Percentiles rank a stretch among this genome's conserved stretches.
phyloP scores from a whole-genome alignment of 2,888 invertebrate genomes.

The Scaptomyza parva region DNA sequence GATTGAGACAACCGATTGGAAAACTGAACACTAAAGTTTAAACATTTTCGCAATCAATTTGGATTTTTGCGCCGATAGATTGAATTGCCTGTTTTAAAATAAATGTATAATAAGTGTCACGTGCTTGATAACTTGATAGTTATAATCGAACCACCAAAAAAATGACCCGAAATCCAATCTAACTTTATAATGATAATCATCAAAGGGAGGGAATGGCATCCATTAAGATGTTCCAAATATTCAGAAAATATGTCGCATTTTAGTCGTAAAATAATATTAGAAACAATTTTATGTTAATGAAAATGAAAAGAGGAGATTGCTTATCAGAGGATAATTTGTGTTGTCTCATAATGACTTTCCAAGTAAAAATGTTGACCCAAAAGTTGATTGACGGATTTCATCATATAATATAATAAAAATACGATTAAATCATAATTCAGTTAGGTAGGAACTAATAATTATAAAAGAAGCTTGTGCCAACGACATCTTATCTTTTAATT shows the following conservation, averaged over 20 bases:
- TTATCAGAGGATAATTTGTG: constrained; percentile 35
- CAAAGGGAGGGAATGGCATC: constrained; percentile 9
- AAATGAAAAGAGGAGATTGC: constrained; percentile 28
- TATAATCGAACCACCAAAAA: no score
- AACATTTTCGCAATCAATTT: constrained; percentile 7
- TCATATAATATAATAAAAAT: constrained; percentile 7
- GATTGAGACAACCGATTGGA: neutral
- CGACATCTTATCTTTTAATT: constrained; percentile 38
- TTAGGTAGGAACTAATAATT: constrained; percentile 3
- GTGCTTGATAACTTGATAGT: constrained; percentile 6
- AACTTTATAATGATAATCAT: constrained; percentile 14
- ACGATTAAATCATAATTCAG: neutral
- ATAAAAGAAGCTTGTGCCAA: neutral
- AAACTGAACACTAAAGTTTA: neutral
- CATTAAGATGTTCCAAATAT: constrained; percentile 9
- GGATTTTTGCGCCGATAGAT: neutral
- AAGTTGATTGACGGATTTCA: constrained; percentile 8
- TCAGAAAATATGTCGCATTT: constrained; percentile 44
- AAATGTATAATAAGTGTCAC: constrained; percentile 14
- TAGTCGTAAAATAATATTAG: constrained; percentile 11
- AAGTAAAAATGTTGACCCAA: neutral
- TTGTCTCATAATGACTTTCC: constrained; percentile 44
- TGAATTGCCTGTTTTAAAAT: neutral
- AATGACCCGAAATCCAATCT: no score
- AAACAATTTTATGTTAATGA: constrained; percentile 41